Evolutionary conservation across 64 coral and sea anemone genomes (phyloP), one percentile per base, ranked within the genome.

Genomic region (Montipora efflorescens): DNA sequence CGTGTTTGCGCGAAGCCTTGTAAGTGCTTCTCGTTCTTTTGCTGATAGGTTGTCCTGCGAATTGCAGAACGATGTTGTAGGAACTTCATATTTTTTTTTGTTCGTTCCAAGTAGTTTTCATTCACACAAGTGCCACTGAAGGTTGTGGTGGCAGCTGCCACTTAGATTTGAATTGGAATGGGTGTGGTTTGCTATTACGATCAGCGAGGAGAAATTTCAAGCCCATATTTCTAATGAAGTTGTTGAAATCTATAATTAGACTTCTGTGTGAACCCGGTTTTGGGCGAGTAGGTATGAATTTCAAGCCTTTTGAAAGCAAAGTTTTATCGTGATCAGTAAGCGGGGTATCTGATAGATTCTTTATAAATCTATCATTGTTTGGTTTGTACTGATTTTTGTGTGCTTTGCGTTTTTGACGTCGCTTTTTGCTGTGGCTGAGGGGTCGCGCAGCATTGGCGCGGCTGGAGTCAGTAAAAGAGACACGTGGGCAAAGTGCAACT

Each of bases 41-140:
- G 53, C 73, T 74, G 82, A 67, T 21, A 94, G 18, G 72, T 94
- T 94, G 52, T 89, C 92, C 59, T 80, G 51, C 19, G 9, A 19
- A 69, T 84, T 18, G 9, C 55, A 59, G 74, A 95, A 80, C 22
- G 53, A n/a, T 20, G 25, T 71, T 59, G 82, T 19, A 14, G 92
- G 67, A 84, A 94, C 59, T 47, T 94, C 87, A 20, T 45, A 67
- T 74, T 95, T 95, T 12, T 69, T 74, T 95, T 95, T 12, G 83
- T 69, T 8, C 44, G 43, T 59, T 95, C 93, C 55, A 90, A 43
- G 46, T 88, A 70, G 69, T 21, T 83, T 83, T 44, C 61, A 21
- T 55, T 43, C 62, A 87, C 51, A 5, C 11, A 19, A 48, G 68
- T 47, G 25, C 47, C 1, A 57, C 53, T 57, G 7, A 57, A 57